phyloP scores from a whole-genome alignment of 2,113 vertebrate genomes.

The Plectropomus leopardus region DNA sequence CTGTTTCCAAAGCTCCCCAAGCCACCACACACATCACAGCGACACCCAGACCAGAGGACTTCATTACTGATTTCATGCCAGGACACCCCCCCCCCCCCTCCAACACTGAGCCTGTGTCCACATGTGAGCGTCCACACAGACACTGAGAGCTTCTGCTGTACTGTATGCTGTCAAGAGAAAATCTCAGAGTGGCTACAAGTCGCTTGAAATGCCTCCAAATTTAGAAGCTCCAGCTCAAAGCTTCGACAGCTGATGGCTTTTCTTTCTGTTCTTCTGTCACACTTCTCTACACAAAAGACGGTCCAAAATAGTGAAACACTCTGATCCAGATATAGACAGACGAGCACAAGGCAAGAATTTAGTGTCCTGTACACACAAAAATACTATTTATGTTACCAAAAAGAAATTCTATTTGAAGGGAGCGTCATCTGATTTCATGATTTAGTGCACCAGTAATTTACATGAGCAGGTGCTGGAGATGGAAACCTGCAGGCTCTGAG shows the following conservation, averaged over 20 bases:
- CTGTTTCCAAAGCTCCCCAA: not conserved
- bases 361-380: constrained; percentile 19
- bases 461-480: constrained; percentile 8
- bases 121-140: constrained; percentile 1
- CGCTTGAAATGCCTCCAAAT: constrained; percentile 70
- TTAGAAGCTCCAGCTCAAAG: constrained; percentile 61
- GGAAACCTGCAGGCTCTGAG: constrained; percentile 23
- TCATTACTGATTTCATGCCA: constrained; percentile 14
- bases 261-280: constrained; percentile 51
- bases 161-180: constrained; percentile 44
- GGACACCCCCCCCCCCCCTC: not conserved
- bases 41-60: constrained; percentile 8
- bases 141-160: constrained; percentile 15
- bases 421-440: constrained; percentile 1
- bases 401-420: constrained; percentile 15
- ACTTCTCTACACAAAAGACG: constrained; percentile 40
- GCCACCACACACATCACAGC: not conserved
- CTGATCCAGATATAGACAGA: constrained; percentile 68
- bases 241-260: constrained; percentile 61
- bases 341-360: not conserved
- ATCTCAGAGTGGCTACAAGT: constrained; percentile 17
- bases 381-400: constrained; percentile 22
- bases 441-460: constrained; percentile 10
- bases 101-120: constrained; percentile 17
- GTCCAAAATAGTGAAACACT: constrained; percentile 56